phyloP scores from a whole-genome alignment of 2,888 invertebrate species.

The Lordiphosa fenestrarum region DNA sequence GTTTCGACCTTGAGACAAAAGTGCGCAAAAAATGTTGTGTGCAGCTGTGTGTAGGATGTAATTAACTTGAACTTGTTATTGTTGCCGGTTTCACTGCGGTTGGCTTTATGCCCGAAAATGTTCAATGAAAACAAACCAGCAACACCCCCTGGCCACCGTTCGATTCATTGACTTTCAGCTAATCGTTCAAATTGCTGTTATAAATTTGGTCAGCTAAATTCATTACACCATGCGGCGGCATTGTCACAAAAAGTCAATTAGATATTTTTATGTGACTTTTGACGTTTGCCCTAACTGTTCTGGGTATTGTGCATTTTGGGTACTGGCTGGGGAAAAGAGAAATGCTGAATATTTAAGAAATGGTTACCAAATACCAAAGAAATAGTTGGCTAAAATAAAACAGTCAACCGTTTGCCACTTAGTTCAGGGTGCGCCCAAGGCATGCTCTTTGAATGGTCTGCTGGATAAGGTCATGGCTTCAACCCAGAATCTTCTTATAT shows the following conservation, averaged over 20 bases:
- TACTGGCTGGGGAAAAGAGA: too few species aligned
- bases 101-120: conserved; percentile 49
- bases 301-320: background rate
- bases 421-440: too few species aligned
- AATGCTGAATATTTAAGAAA: too few species aligned
- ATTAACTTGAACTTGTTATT: conserved; percentile 67
- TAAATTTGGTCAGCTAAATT: conserved; percentile 44
- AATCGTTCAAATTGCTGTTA: conserved; percentile 38
- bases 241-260: conserved; percentile 30
- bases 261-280: conserved; percentile 29
- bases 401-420: too few species aligned
- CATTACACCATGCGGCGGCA: conserved; percentile 29
- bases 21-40: conserved; percentile 58
- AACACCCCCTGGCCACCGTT: conserved; percentile 21
- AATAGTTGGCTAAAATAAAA: too few species aligned
- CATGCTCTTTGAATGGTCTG: too few species aligned
- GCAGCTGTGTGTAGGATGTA: conserved; percentile 60
- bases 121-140: conserved; percentile 39
- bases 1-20: conserved; percentile 56
- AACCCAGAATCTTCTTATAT: too few species aligned
- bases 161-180: conserved; percentile 15
- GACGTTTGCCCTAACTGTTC: conserved; percentile 3
- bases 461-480: too few species aligned
- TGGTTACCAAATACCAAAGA: too few species aligned
- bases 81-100: conserved; percentile 44